Conservation (phyloP, 2,113 vertebrate genomes). For the Miniopterus natalensis region DNA sequence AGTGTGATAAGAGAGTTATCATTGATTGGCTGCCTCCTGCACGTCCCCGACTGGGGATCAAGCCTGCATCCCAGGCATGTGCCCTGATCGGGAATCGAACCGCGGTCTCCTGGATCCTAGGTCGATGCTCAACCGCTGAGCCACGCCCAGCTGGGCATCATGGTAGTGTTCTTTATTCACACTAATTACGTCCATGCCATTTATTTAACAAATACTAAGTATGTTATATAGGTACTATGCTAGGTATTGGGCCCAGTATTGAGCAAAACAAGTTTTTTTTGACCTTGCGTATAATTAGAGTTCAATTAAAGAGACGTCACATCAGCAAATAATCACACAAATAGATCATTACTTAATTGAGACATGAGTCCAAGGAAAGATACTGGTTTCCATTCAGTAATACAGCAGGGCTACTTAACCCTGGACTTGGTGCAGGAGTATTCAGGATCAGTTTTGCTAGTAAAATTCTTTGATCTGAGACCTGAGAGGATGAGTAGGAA, state of each 20-base stretch:
- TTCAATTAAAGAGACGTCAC: neutral
- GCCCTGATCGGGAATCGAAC: too few relatives aligned
- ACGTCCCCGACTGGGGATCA: too few relatives aligned
- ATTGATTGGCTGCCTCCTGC: too few relatives aligned
- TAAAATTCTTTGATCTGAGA: constrained; percentile 14
- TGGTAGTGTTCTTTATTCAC: neutral
- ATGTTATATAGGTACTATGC: neutral
- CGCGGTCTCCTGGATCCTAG: too few relatives aligned
- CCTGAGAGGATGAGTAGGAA: neutral
- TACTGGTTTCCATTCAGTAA: neutral
- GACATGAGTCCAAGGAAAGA: neutral
- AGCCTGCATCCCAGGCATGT: too few relatives aligned
- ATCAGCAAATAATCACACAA: neutral
- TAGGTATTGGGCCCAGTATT: neutral
- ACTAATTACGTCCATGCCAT: neutral
- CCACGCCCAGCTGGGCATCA: neutral
- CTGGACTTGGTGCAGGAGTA: neutral
- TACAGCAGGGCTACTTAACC: neutral
- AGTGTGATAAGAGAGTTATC: too few relatives aligned
- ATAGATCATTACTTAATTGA: neutral
- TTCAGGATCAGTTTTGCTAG: neutral
- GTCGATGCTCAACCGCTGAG: too few relatives aligned
- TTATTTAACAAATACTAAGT: neutral
- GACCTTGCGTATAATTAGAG: neutral
- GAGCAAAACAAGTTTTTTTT: neutral